Base-by-base conservation (phyloP, 2,888 invertebrate species). In the Cerastis rubricosa region DNA sequence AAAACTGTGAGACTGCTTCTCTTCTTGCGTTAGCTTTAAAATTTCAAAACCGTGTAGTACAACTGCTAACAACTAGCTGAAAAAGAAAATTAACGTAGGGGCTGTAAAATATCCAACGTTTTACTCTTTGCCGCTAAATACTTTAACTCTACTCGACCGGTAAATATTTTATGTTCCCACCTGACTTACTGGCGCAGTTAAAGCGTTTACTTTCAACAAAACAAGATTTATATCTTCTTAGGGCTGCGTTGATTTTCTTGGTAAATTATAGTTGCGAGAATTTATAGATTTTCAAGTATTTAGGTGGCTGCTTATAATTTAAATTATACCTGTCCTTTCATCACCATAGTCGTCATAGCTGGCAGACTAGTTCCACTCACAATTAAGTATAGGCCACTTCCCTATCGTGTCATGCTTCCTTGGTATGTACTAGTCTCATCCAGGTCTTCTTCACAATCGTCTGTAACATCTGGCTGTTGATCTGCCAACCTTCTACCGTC, bases 161-260 rank as follows among this genome's bases (percentile, higher is more conserved):
- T 94, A 92, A 93, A 93, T 94, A 93, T 93, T 94, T 93, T 93
- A 94, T 91, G 91, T 89, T 83, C 84, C 85, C 88, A 89, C 90
- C 91, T 90, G 90, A 89, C 90, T 90, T 89, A 89, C 85, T 85
- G 80, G 84, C 82, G 85, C 79, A 85, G 88, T 89, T 88, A 88
- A 86, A 90, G 84, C 87, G 88, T 89, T 91, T 90, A 85, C 78
- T 85, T 85, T 87, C 76, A 80, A 83, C 81, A 84, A 83, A 84
- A 87, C 84, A 90, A 89, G 88, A 91, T 91, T 89, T 90, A 91
- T 89, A 87, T 85, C 85, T 78, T 80, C 78, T 74, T 63, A 72
- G 85, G 81, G 81, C 78, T 85, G 89, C 88, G 84, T 84, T 89
- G 88, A 89, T 91, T 90, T 89, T 86, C 83, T 80, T 84, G 74